These are phyloP conservation scores for Orycteropus afer DNA, from an alignment of 2,113 vertebrate genomes.

Conservation along the genomic window DNA sequence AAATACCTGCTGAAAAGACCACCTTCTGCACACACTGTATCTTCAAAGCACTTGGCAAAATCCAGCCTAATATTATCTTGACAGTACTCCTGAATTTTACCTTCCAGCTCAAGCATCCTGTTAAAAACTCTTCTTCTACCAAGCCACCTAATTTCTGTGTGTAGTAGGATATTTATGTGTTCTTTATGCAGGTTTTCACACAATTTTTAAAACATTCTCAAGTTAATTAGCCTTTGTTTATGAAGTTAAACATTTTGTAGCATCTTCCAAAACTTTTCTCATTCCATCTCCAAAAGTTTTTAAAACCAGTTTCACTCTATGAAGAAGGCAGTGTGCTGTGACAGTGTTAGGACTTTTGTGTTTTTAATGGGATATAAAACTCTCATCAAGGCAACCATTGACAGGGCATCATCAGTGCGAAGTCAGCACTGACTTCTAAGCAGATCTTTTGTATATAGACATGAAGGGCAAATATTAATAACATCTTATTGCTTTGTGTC, in stretches of 20 bases:
- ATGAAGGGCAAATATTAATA: conserved; percentile 1
- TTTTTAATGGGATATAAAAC: background rate
- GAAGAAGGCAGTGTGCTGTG: conserved; percentile 13
- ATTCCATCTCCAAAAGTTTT: background rate
- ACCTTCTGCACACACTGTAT: background rate
- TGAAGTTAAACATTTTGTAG: background rate
- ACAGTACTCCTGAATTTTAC: conserved; percentile 45
- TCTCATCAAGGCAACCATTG: background rate
- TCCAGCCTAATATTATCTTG: background rate
- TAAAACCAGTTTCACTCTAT: background rate
- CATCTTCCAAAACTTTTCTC: conserved; percentile 13
- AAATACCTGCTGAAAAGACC: background rate
- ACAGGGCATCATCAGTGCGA: background rate
- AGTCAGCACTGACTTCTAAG: background rate
- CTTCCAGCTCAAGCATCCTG: background rate
- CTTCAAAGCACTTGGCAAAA: conserved; percentile 15
- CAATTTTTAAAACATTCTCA: conserved; percentile 14
- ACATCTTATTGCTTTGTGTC: background rate
- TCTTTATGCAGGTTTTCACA: background rate
- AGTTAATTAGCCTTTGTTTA: background rate
- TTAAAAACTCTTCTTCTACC: background rate
- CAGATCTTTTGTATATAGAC: background rate
- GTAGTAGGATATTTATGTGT: background rate
- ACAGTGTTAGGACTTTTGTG: background rate
- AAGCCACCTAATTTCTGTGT: background rate